Evolutionary conservation across 1,140 invertebrate species (phyloP).

Genomic region (Reticulitermes speratus): DNA sequence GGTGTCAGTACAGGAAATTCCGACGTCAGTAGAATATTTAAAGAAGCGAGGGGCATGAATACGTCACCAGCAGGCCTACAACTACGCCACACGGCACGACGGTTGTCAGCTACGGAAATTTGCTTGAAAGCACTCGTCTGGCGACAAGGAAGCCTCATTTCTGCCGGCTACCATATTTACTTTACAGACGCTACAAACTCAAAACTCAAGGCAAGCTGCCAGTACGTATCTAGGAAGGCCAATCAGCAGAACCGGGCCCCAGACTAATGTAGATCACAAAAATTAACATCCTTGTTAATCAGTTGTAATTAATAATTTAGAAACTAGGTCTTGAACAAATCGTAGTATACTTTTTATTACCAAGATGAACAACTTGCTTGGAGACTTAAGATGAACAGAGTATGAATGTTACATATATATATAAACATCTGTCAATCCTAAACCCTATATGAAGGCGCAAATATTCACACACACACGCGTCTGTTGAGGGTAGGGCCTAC

Average conservation of each 20-base stretch:
- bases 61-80: neutral
- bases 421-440: no score
- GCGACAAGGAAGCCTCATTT: neutral
- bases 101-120: neutral
- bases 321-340: neutral
- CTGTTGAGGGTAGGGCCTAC: no score
- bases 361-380: no score
- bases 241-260: neutral
- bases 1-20: neutral
- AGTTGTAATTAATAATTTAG: no score
- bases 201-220: neutral
- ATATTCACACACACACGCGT: no score
- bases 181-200: neutral
- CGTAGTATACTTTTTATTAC: no score
- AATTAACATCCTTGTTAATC: no score
- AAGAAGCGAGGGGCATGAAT: neutral
- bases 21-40: neutral
- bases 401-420: no score
- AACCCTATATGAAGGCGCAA: no score
- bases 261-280: no score
- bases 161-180: neutral
- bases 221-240: neutral
- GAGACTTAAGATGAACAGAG: no score
- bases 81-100: neutral
- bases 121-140: neutral